Conservation (phyloP, 2,113 vertebrate genomes). For the Perccottus glenii region DNA sequence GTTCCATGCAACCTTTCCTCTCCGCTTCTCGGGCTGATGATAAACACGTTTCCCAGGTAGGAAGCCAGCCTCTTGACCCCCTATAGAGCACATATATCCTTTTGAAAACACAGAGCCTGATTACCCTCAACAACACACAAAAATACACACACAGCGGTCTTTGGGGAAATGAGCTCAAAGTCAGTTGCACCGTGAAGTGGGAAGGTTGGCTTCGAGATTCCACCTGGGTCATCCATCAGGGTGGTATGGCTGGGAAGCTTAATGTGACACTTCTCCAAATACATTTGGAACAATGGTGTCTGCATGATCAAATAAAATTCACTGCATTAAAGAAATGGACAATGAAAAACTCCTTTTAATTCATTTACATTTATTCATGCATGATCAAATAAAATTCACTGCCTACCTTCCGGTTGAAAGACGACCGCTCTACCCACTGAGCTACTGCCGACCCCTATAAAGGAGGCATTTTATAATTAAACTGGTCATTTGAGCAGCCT, state of each 20-base stretch:
- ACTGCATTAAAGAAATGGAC: not conserved
- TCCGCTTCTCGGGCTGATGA: constrained; percentile 53
- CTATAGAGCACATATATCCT: constrained; percentile 38
- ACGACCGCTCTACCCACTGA: no score
- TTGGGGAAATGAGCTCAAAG: constrained; percentile 47
- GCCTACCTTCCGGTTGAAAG: no score
- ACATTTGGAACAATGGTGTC: constrained; percentile 44
- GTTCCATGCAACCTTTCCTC: constrained; percentile 51
- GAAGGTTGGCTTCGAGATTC: constrained; percentile 31
- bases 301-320: not conserved
- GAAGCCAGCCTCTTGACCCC: constrained; percentile 34
- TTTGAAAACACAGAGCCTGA: constrained; percentile 56
- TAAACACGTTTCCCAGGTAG: constrained; percentile 53
- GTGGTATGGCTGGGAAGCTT: constrained; percentile 13
- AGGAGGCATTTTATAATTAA: no score
- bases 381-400: no score
- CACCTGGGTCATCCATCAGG: constrained; percentile 30
- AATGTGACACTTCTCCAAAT: constrained; percentile 25
- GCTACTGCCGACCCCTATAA: no score
- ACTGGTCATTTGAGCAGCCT: no score
- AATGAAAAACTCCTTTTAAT: not conserved
- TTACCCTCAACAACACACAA: constrained; percentile 49
- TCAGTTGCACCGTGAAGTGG: constrained; percentile 20
- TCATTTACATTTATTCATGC: no score
- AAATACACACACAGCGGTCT: constrained; percentile 25